Percentiles rank a stretch among this genome's conserved stretches.
phyloP scores from a whole-genome alignment of 2,113 vertebrate species.

The Clupea harengus region DNA sequence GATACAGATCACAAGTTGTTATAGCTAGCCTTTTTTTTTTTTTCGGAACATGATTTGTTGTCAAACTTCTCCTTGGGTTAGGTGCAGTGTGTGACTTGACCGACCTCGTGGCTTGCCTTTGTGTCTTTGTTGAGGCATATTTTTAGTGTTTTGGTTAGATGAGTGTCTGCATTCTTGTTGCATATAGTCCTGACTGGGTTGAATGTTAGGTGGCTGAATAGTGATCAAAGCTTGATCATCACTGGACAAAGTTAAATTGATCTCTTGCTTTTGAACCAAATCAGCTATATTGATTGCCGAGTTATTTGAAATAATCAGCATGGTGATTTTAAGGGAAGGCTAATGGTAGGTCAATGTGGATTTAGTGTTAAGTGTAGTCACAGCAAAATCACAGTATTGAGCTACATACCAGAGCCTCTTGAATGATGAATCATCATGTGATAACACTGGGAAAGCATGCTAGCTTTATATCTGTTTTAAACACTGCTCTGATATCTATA shows the following conservation, averaged over 20 bases:
- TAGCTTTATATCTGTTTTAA: background rate
- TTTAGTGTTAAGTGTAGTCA: background rate
- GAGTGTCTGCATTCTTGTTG: background rate
- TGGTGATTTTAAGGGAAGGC: background rate
- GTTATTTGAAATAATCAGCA: no score
- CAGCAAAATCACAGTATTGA: background rate
- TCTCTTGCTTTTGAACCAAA: background rate
- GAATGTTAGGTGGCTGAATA: background rate
- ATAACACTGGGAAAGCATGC: background rate
- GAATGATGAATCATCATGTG: background rate
- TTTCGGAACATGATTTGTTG: background rate
- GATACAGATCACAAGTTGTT: slow-evolving; percentile 6
- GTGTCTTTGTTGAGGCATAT: background rate
- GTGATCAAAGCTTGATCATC: background rate
- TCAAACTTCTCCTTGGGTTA: background rate
- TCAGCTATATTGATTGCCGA: no score
- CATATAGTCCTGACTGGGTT: background rate
- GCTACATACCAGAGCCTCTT: background rate
- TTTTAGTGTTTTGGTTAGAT: background rate
- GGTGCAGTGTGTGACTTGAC: background rate
- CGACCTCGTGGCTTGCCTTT: background rate
- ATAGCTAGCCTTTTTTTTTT: background rate
- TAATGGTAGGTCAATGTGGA: background rate
- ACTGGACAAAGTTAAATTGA: background rate
- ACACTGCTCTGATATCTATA: background rate